These are phyloP conservation scores for Xiphophorus hellerii DNA, from an alignment of 2,113 vertebrate genomes.

Conservation along the genomic window DNA sequence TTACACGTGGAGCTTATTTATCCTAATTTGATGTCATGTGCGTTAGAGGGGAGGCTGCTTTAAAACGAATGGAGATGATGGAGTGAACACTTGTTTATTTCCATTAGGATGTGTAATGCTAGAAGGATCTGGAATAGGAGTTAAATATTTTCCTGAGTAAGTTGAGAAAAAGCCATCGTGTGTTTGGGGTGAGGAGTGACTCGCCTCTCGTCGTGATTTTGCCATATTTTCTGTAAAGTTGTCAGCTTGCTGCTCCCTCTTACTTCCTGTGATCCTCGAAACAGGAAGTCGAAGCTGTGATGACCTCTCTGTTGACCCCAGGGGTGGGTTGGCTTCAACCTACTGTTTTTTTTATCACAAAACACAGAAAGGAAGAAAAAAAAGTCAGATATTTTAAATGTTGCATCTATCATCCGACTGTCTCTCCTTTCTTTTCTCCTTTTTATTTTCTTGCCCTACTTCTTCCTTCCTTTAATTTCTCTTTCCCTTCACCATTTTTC, in stretches of 20 bases:
- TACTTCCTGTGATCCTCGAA: too few species aligned
- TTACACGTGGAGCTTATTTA: constrained; percentile 46
- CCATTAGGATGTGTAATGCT: neutral
- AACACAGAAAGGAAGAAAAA: neutral
- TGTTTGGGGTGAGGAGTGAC: too few species aligned
- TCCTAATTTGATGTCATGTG: constrained; percentile 31
- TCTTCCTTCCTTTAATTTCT: neutral
- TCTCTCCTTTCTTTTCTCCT: neutral
- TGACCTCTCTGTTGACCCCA: too few species aligned
- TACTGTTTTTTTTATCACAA: too few species aligned
- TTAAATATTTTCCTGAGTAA: too few species aligned
- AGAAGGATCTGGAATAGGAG: too few species aligned
- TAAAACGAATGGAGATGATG: constrained; percentile 11
- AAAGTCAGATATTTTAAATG: neutral
- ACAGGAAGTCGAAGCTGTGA: too few species aligned
- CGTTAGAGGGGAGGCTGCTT: constrained; percentile 10
- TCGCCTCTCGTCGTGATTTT: too few species aligned
- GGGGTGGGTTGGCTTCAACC: too few species aligned
- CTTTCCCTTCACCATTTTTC: neutral
- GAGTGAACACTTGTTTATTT: constrained; percentile 4
- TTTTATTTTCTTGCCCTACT: neutral
- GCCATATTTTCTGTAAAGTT: too few species aligned
- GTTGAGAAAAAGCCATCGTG: too few species aligned
- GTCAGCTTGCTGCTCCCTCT: too few species aligned
- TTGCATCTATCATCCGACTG: neutral